phyloP scores from a whole-genome alignment of 2,113 vertebrate species.

The Sander vitreus region DNA sequence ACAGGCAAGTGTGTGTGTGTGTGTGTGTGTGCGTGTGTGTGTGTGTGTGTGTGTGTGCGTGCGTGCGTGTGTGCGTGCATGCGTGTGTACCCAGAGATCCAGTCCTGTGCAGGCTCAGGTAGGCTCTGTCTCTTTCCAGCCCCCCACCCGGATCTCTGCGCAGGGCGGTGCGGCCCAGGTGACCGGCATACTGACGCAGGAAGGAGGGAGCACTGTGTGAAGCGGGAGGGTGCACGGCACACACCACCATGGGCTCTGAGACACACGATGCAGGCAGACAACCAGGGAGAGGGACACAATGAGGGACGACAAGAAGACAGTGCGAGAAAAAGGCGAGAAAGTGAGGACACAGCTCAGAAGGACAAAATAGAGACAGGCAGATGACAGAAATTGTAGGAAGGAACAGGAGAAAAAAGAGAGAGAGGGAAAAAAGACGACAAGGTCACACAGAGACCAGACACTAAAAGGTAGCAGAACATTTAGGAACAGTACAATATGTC shows the following conservation, averaged over 20 bases:
- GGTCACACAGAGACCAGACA: slow-evolving; percentile 60
- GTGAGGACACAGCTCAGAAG: slow-evolving; percentile 18
- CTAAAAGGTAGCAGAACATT: slow-evolving; percentile 51
- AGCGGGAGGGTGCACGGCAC: slow-evolving; percentile 80
- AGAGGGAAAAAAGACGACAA: slow-evolving; percentile 48
- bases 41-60: slow-evolving; percentile 3
- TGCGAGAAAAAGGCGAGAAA: slow-evolving; percentile 15
- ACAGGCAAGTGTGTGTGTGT: neutral
- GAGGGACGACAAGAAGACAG: neutral
- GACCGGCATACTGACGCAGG: slow-evolving; percentile 86
- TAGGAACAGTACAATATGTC: slow-evolving; percentile 46
- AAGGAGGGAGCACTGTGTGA: slow-evolving; percentile 88
- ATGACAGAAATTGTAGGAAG: slow-evolving; percentile 13
- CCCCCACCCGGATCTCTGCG: slow-evolving; percentile 83
- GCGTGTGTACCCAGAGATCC: slow-evolving; percentile 84
- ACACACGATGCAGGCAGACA: slow-evolving; percentile 38
- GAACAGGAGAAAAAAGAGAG: slow-evolving; percentile 15
- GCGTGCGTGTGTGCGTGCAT: slow-evolving; percentile 34
- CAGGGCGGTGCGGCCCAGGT: slow-evolving; percentile 83
- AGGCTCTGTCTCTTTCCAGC: slow-evolving; percentile 82
- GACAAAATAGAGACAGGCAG: neutral
- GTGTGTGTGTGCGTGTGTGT: neutral
- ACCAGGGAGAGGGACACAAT: neutral
- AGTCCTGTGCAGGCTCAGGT: slow-evolving; percentile 84
- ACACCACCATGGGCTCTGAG: slow-evolving; percentile 83